A percentile compares a stretch with the other conserved stretches of the same genome.
These are phyloP conservation scores for Heterotis niloticus DNA, from an alignment of 2,113 vertebrate species.

Conservation along the genomic window DNA sequence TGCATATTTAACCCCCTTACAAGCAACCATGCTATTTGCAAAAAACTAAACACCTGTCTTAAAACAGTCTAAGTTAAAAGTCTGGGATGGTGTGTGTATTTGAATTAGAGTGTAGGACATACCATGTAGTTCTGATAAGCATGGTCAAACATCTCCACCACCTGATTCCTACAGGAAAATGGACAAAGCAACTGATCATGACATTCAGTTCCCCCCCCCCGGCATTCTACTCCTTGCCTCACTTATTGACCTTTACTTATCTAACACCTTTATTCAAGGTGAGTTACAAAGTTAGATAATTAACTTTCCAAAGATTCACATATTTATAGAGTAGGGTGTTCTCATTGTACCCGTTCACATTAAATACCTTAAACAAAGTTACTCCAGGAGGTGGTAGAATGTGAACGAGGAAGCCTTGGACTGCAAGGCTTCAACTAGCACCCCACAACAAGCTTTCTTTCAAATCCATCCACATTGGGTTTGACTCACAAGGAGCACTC, in stretches of 20 bases:
- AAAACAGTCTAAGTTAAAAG: background rate
- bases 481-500: no score
- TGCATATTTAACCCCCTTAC: no score
- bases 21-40: no score
- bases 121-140: constrained; percentile 99
- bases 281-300: no score
- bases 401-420: background rate
- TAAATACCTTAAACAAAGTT: no score
- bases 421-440: background rate
- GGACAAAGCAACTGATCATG: background rate
- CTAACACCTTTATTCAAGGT: no score
- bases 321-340: no score
- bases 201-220: background rate
- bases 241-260: no score
- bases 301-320: no score
- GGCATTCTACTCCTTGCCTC: background rate
- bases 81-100: background rate
- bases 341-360: no score
- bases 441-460: background rate
- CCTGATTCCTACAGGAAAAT: constrained; percentile 77
- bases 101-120: constrained; percentile 46
- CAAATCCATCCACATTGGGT: background rate
- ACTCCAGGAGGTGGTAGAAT: no score
- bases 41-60: background rate
- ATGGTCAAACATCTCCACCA: constrained; percentile 98